These are phyloP conservation scores for Galaxea fascicularis DNA, from an alignment of 92 coral and sea anemone genomes.

Conservation along the genomic window DNA sequence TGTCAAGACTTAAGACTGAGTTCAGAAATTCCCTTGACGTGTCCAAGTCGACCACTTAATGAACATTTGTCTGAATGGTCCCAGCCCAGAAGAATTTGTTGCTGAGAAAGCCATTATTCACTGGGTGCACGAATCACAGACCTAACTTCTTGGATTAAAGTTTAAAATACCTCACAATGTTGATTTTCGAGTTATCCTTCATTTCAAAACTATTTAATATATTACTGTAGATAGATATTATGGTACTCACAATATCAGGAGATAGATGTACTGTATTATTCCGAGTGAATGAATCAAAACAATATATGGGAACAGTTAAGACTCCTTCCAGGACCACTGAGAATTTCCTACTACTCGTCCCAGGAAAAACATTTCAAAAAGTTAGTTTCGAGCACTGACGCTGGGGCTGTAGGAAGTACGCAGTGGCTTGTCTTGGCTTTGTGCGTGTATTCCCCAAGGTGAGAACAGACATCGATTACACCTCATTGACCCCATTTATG, in stretches of 20 bases:
- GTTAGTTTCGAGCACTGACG: conserved; percentile 38
- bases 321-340: conserved; percentile 10
- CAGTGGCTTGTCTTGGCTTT: too few relatives aligned
- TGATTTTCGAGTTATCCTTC: conserved; percentile 25
- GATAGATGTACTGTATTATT: conserved; percentile 16
- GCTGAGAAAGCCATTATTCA: conserved; percentile 46
- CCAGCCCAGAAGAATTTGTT: conserved; percentile 39
- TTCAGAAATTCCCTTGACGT: conserved; percentile 52
- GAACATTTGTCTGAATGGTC: conserved; percentile 59
- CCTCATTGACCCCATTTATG: too few relatives aligned
- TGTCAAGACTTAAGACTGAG: conserved; percentile 40
- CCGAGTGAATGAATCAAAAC: conserved; percentile 22
- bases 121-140: conserved; percentile 22
- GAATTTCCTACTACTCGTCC: conserved; percentile 4
- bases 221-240: conserved; percentile 31
- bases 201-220: conserved; percentile 25
- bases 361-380: conserved; percentile 29
- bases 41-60: conserved; percentile 23
- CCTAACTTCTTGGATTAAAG: conserved; percentile 27
- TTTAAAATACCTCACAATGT: conserved; percentile 25
- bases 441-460: too few relatives aligned
- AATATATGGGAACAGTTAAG: conserved; percentile 24
- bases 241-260: conserved; percentile 3
- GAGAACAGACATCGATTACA: too few relatives aligned
- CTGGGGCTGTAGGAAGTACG: too few relatives aligned